Evolutionary conservation across 2,113 vertebrate species (phyloP).

Genomic region (Thinocorus orbignyianus): DNA sequence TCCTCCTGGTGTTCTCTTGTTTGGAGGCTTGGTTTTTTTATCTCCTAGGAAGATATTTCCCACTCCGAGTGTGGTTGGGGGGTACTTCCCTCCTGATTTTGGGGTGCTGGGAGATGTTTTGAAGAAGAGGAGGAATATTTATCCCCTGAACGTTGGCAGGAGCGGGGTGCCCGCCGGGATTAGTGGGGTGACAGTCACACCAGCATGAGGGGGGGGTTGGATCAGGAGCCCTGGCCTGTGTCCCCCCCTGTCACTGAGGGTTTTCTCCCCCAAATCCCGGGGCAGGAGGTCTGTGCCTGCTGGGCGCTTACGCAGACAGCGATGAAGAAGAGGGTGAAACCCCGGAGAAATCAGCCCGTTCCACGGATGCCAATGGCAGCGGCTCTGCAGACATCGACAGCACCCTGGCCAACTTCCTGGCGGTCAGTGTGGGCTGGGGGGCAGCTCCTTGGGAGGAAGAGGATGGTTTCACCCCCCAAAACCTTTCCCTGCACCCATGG

Average conservation of each 20-base stretch:
- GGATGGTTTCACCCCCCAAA: too few relatives aligned
- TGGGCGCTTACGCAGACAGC: conserved; percentile 95
- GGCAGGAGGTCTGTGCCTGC: conserved; percentile 90
- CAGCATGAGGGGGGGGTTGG: not conserved
- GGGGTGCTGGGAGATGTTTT: not conserved
- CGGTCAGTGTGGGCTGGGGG: conserved; percentile 71
- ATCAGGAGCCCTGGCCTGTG: not conserved
- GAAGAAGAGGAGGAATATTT: fast-evolving
- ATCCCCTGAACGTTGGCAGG: fast-evolving
- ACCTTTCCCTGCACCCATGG: fast-evolving
- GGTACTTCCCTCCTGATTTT: not conserved
- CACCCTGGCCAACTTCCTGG: conserved; percentile 94
- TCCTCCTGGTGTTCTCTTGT: fast-evolving
- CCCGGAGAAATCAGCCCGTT: conserved; percentile 41
- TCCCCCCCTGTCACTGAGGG: not conserved
- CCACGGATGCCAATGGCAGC: conserved; percentile 75
- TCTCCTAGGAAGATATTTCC: fast-evolving
- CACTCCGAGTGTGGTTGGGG: fast-evolving
- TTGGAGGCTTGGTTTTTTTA: not conserved
- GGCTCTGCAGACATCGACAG: conserved; percentile 90
- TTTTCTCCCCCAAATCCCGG: not conserved
- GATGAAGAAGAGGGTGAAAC: conserved; percentile 86
- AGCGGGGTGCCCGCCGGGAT: fast-evolving
- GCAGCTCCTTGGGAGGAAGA: too few relatives aligned
- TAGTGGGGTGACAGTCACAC: fast-evolving